These are phyloP conservation scores for Leptopilina clavipes DNA, from an alignment of 1,140 invertebrate species.

Conservation along the genomic window DNA sequence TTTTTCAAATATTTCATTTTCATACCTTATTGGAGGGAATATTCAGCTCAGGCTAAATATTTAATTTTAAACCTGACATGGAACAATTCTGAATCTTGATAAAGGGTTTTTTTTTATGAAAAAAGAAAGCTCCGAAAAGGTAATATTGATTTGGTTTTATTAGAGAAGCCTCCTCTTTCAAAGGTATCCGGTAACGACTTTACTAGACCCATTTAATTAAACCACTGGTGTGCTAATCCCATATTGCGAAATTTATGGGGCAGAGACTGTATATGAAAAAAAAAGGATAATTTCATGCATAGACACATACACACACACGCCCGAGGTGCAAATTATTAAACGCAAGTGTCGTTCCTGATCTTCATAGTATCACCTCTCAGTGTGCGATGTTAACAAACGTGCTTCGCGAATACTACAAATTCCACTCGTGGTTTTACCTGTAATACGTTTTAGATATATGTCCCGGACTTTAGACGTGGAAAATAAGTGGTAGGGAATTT, in stretches of 20 bases:
- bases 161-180: conserved; percentile 12
- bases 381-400: conserved; percentile 11
- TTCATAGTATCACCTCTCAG: conserved; percentile 8
- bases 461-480: conserved; percentile 21
- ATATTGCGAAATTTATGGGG: neutral
- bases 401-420: conserved; percentile 21
- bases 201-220: conserved; percentile 25
- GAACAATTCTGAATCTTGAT: conserved; percentile 8
- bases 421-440: conserved; percentile 28
- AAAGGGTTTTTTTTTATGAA: neutral
- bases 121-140: neutral
- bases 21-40: neutral
- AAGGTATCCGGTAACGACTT: conserved; percentile 28
- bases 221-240: conserved; percentile 13
- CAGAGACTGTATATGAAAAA: neutral
- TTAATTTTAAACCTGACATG: neutral
- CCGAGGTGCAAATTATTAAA: conserved; percentile 6
- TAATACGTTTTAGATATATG: conserved; percentile 33
- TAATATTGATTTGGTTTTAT: conserved; percentile 11
- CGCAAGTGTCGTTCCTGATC: conserved; percentile 12
- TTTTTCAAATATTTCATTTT: neutral
- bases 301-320: no score
- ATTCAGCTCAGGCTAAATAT: neutral
- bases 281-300: neutral
- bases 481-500: conserved; percentile 16